Percentiles rank a stretch among this genome's conserved stretches.
Conservation (phyloP, 2,888 invertebrate species). For the Miltochrista miniata region DNA sequence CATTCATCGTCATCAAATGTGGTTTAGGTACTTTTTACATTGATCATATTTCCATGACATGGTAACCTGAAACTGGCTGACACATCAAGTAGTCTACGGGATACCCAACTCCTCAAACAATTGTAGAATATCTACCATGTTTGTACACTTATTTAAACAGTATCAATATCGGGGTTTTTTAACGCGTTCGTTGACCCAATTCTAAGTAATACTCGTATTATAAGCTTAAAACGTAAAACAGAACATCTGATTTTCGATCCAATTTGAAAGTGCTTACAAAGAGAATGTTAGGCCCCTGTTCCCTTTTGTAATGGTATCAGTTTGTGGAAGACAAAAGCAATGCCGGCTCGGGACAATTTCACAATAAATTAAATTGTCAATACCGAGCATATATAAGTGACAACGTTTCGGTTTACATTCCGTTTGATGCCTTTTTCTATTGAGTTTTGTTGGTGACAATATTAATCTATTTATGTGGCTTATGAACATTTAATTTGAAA, state of each 20-base stretch:
- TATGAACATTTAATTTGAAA: background rate
- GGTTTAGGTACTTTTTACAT: too few species aligned
- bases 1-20: too few species aligned
- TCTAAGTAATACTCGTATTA: too few species aligned
- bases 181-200: too few species aligned
- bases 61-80: too few species aligned
- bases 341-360: conserved; percentile 15
- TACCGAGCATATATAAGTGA: conserved; percentile 21
- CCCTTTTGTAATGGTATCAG: conserved; percentile 39
- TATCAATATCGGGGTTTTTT: too few species aligned
- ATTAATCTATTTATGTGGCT: conserved; percentile 1
- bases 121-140: too few species aligned
- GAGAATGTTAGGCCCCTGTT: conserved; percentile 30
- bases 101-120: too few species aligned
- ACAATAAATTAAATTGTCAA: conserved; percentile 39
- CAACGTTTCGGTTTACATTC: conserved; percentile 17
- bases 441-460: background rate
- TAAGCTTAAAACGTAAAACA: conserved; percentile 7
- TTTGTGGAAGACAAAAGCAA: conserved; percentile 36
- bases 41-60: too few species aligned
- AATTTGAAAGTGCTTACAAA: conserved; percentile 44
- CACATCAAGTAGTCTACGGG: too few species aligned
- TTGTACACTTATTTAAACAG: too few species aligned
- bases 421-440: conserved; percentile 18
- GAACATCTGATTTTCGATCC: conserved; percentile 37